Conservation (phyloP, 1,140 invertebrate genomes). For the Drosophila rufa region DNA sequence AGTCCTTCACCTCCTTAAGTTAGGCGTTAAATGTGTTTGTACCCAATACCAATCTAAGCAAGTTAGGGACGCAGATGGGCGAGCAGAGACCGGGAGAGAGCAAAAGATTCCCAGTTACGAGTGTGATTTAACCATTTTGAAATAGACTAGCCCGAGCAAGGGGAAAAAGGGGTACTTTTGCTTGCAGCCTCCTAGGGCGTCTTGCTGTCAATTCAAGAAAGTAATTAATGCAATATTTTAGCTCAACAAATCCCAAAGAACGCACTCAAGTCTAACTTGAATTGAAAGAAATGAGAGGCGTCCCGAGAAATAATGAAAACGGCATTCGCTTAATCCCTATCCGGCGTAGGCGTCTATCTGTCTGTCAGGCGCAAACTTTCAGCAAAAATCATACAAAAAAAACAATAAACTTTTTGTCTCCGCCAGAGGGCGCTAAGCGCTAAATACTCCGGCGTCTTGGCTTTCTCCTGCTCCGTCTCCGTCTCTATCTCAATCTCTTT, state of each 20-base stretch:
- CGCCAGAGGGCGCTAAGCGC: conserved; percentile 55
- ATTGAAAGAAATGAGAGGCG: conserved; percentile 55
- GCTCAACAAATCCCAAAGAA: conserved; percentile 44
- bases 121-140: not conserved
- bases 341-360: conserved; percentile 39
- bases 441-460: conserved; percentile 51
- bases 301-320: conserved; percentile 54
- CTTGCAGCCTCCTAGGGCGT: not conserved
- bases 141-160: not conserved
- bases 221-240: conserved; percentile 67
- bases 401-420: conserved; percentile 66
- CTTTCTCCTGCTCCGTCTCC: conserved; percentile 14
- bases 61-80: conserved; percentile 2
- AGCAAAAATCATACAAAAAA: conserved; percentile 46
- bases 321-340: conserved; percentile 63
- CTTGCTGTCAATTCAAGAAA: conserved; percentile 57
- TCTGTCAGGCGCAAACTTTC: conserved; percentile 69
- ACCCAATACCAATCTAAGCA: conserved; percentile 46
- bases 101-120: not conserved
- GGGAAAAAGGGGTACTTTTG: not conserved
- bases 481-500: conserved; percentile 6
- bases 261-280: conserved; percentile 52
- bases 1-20: conserved; percentile 22
- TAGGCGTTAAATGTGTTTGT: conserved; percentile 71
- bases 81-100: not conserved